phyloP scores from a whole-genome alignment of 2,113 vertebrate genomes.

The Odobenus rosmarus region DNA sequence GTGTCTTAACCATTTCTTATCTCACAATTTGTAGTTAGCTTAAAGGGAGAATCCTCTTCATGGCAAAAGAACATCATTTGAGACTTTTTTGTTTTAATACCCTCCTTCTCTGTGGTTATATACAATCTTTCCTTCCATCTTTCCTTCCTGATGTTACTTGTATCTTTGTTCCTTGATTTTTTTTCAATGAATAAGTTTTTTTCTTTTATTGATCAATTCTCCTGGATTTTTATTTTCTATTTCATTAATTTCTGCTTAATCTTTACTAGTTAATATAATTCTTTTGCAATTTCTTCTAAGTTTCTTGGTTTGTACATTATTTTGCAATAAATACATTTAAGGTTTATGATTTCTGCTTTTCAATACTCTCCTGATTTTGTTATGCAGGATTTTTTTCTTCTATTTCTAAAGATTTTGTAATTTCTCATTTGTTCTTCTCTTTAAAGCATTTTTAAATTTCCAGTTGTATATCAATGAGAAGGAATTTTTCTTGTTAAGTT shows the following conservation, averaged over 20 bases:
- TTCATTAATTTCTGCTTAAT: not conserved
- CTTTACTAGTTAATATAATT: not conserved
- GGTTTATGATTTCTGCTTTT: not conserved
- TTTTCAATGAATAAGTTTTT: not conserved
- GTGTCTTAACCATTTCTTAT: not conserved
- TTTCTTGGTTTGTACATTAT: not conserved
- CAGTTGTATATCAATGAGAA: not conserved
- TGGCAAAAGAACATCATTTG: not conserved
- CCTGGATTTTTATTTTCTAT: not conserved
- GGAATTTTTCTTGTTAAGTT: not conserved
- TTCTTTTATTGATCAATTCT: not conserved
- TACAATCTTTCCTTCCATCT: not conserved
- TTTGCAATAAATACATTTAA: not conserved
- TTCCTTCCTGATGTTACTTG: not conserved
- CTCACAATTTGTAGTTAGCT: not conserved
- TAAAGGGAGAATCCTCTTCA: not conserved
- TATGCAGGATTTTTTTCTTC: not conserved
- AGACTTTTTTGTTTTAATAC: not conserved
- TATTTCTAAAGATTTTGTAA: not conserved
- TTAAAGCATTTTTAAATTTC: not conserved
- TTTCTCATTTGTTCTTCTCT: not conserved
- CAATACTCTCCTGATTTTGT: not conserved
- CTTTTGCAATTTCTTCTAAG: not conserved
- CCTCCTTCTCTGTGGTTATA: not conserved
- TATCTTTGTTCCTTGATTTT: not conserved